phyloP scores from a whole-genome alignment of 2,888 invertebrate genomes.

The Lymantria monacha region DNA sequence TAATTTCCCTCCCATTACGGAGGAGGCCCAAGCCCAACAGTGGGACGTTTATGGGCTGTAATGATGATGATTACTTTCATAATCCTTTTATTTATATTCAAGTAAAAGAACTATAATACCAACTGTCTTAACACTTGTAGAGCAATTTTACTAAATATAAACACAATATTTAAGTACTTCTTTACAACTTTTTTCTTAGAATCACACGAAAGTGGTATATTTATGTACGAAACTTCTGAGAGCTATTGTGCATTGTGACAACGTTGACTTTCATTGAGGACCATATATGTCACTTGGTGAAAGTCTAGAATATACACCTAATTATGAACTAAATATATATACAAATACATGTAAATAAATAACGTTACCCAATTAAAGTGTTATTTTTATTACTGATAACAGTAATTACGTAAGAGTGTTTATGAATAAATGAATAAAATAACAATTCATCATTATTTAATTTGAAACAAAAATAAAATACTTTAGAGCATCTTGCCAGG shows the following conservation, averaged over 20 bases:
- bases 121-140: too few species aligned
- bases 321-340: background rate
- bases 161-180: too few species aligned
- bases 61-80: too few species aligned
- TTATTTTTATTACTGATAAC: slow-evolving; percentile 8
- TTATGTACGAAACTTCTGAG: slow-evolving; percentile 40
- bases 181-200: slow-evolving; percentile 11
- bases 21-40: too few species aligned
- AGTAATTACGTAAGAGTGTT: background rate
- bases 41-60: too few species aligned
- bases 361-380: slow-evolving; percentile 22
- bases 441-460: background rate
- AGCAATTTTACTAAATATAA: too few species aligned
- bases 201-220: slow-evolving; percentile 37
- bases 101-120: too few species aligned
- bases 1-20: too few species aligned
- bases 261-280: slow-evolving; percentile 62
- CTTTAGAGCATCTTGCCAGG: too few species aligned
- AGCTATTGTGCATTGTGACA: slow-evolving; percentile 68
- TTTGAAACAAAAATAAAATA: too few species aligned
- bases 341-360: slow-evolving; percentile 21
- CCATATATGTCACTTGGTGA: slow-evolving; percentile 63
- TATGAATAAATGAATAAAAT: background rate
- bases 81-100: too few species aligned
- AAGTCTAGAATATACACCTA: slow-evolving; percentile 43